These are phyloP conservation scores for Xerus rutilus DNA, from an alignment of 2,797 vertebrate species.

Conservation along the genomic window DNA sequence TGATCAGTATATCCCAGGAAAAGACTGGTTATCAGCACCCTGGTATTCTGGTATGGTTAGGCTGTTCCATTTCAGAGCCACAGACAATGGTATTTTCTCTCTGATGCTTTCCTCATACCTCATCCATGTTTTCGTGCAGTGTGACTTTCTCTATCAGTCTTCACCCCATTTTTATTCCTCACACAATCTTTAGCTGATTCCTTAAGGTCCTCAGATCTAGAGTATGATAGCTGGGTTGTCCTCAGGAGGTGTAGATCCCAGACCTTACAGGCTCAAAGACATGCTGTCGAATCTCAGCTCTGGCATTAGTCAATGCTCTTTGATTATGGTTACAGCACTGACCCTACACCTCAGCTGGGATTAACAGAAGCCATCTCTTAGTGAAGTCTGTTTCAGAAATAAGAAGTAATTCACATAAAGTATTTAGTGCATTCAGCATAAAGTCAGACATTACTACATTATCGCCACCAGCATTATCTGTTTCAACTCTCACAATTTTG, in stretches of 20 bases:
- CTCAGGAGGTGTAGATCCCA: background rate
- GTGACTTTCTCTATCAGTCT: background rate
- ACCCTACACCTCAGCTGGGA: background rate
- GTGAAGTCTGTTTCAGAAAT: background rate
- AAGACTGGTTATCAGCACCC: background rate
- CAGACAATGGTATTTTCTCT: background rate
- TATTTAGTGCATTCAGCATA: background rate
- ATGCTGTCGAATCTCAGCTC: background rate
- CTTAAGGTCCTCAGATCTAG: background rate
- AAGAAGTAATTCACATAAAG: background rate
- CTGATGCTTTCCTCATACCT: background rate
- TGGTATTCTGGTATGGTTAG: background rate
- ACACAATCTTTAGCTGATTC: background rate
- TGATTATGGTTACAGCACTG: background rate
- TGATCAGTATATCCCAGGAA: background rate
- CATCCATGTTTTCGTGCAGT: background rate
- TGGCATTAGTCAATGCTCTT: background rate
- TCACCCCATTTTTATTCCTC: background rate
- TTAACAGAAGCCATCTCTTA: background rate
- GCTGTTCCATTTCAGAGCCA: background rate
- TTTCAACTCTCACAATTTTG: background rate
- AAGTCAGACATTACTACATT: background rate
- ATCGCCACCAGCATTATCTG: background rate
- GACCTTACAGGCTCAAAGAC: background rate
- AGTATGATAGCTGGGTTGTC: background rate